Conservation (phyloP, 2,888 invertebrate genomes). For the Tinea trinotella region DNA sequence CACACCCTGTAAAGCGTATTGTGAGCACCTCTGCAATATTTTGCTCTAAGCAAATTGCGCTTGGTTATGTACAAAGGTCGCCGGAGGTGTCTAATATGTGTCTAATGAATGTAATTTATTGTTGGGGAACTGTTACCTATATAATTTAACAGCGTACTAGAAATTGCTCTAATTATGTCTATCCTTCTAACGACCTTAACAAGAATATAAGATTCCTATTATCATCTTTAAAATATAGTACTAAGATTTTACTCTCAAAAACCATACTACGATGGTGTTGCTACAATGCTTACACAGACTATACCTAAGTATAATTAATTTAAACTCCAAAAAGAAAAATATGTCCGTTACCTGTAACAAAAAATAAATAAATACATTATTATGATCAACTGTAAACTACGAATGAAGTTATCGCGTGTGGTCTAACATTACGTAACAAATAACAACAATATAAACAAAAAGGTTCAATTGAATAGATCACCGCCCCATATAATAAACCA, state of each 20-base stretch:
- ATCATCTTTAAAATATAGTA: no score
- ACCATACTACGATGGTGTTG: no score
- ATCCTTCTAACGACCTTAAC: slow-evolving; percentile 2
- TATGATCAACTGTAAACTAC: background rate
- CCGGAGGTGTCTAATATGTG: slow-evolving; percentile 65
- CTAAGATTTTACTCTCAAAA: no score
- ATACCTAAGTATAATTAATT: no score
- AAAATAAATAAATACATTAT: no score
- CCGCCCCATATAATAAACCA: slow-evolving; percentile 42
- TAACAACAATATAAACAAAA: slow-evolving; percentile 29
- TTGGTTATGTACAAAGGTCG: slow-evolving; percentile 23
- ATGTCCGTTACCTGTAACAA: no score
- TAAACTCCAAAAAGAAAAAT: no score
- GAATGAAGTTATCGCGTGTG: slow-evolving; percentile 19
- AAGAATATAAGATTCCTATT: background rate
- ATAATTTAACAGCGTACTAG: slow-evolving; percentile 18
- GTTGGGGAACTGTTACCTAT: slow-evolving; percentile 20
- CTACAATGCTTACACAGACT: no score
- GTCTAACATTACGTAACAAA: slow-evolving; percentile 22
- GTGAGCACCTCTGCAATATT: slow-evolving; percentile 65
- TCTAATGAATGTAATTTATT: slow-evolving; percentile 50
- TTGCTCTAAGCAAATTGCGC: slow-evolving; percentile 67
- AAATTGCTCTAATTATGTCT: slow-evolving; percentile 16
- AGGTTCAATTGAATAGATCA: slow-evolving; percentile 36
- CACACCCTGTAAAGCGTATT: slow-evolving; percentile 49